These are phyloP conservation scores for Plebejus melissa DNA, from an alignment of 2,888 invertebrate species.

Conservation along the genomic window DNA sequence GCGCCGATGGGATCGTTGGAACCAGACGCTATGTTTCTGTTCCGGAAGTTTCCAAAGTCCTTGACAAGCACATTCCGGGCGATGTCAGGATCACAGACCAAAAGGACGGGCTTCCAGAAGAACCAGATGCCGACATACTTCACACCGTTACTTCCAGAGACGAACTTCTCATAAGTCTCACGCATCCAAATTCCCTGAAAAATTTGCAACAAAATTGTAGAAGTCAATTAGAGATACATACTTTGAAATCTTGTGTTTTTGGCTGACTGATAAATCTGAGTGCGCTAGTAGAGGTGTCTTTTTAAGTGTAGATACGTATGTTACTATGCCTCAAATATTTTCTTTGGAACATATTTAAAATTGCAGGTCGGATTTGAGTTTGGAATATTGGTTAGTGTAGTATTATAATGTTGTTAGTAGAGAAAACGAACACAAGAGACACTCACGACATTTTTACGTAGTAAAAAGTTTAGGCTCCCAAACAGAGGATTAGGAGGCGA, in stretches of 20 bases:
- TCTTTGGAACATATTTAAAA: too few species aligned
- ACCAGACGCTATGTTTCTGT: slow-evolving; percentile 40
- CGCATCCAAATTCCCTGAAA: slow-evolving; percentile 42
- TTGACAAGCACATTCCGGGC: slow-evolving; percentile 41
- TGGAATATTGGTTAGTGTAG: too few species aligned
- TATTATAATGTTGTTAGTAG: too few species aligned
- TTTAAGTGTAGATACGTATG: too few species aligned
- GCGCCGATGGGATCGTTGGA: slow-evolving; percentile 42
- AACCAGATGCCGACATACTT: slow-evolving; percentile 45
- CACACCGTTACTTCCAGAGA: slow-evolving; percentile 31
- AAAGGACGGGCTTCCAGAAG: slow-evolving; percentile 45
- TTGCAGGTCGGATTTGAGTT: too few species aligned
- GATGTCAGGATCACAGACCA: slow-evolving; percentile 42
- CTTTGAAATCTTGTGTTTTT: not conserved
- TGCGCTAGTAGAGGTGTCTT: too few species aligned
- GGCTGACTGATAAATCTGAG: not conserved
- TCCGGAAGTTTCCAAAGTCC: slow-evolving; percentile 41
- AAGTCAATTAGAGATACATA: not conserved
- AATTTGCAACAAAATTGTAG: not conserved
- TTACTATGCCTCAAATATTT: too few species aligned
- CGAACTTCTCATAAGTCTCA: slow-evolving; percentile 36
- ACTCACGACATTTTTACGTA: not conserved
- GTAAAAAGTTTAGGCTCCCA: not conserved
- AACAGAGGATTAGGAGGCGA: not conserved
- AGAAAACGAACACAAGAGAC: too few species aligned